Conservation (phyloP, 2,113 vertebrate genomes). For the Microtus oregoni region DNA sequence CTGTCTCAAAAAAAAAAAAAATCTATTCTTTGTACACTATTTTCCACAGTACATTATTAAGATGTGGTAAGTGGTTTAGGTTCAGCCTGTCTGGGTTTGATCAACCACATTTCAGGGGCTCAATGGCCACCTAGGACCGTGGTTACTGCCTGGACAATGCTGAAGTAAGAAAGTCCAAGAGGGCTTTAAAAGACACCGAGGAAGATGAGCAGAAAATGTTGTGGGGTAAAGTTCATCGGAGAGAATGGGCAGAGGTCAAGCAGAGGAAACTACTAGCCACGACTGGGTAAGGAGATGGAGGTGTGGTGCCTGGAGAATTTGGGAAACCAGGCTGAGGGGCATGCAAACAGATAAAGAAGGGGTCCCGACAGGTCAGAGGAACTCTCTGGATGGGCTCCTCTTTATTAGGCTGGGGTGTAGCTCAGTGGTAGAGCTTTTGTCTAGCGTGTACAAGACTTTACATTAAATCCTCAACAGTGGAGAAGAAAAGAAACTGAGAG, state of each 20-base stretch:
- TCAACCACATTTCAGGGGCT: neutral
- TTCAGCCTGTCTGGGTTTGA: conserved; percentile 12
- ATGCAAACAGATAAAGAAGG: neutral
- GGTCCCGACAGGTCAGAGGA: neutral
- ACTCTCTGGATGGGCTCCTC: neutral
- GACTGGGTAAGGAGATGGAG: neutral
- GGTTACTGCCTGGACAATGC: neutral
- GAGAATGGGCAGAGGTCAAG: neutral
- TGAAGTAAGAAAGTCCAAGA: neutral
- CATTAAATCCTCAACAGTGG: too few relatives aligned
- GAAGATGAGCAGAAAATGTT: neutral
- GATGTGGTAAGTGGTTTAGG: neutral
- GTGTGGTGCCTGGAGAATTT: neutral
- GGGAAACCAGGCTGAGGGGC: neutral
- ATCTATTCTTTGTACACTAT: conserved; percentile 16
- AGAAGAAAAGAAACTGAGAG: neutral
- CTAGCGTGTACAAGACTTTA: neutral
- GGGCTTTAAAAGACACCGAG: neutral
- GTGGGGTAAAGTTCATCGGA: neutral
- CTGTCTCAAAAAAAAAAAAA: too few relatives aligned
- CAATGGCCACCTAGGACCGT: neutral
- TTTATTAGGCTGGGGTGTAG: neutral
- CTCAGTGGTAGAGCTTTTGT: neutral
- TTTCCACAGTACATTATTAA: conserved; percentile 33
- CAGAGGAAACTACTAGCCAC: neutral